Conservation (phyloP, 2,888 invertebrate genomes). For the Brachynemurus nebulosus region DNA sequence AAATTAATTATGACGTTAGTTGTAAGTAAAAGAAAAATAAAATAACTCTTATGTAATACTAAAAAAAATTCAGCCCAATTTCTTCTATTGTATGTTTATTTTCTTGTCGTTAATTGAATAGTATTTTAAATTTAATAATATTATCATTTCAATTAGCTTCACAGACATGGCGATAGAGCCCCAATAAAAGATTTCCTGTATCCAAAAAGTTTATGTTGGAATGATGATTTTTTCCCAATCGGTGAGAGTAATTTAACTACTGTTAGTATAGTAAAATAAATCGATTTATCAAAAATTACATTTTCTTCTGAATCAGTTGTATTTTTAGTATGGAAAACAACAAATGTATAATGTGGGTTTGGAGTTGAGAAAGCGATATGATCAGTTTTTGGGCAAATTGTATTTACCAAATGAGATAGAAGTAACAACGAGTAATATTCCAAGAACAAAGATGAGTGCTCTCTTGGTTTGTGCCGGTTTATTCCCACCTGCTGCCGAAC, state of each 20-base stretch:
- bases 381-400: not conserved
- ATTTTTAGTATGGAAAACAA: not conserved
- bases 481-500: not conserved
- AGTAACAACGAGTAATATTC: not conserved
- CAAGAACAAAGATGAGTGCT: not conserved
- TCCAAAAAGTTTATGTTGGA: conserved; percentile 52
- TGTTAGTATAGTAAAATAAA: conserved; percentile 34
- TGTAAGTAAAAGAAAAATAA: too few relatives aligned
- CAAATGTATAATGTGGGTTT: conserved; percentile 1
- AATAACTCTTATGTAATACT: too few relatives aligned
- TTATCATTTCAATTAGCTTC: conserved; percentile 42
- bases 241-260: conserved; percentile 70
- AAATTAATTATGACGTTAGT: too few relatives aligned
- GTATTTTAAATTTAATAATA: too few relatives aligned
- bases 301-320: too few relatives aligned
- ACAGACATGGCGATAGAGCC: conserved; percentile 67
- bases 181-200: conserved; percentile 49
- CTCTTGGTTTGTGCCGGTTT: not conserved
- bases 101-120: too few relatives aligned
- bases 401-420: not conserved
- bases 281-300: not conserved
- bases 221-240: conserved; percentile 50
- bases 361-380: not conserved
- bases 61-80: too few relatives aligned
- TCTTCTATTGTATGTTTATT: too few relatives aligned